Evolutionary conservation across 2,113 vertebrate genomes (phyloP).

Genomic region (Xiphias gladius): DNA sequence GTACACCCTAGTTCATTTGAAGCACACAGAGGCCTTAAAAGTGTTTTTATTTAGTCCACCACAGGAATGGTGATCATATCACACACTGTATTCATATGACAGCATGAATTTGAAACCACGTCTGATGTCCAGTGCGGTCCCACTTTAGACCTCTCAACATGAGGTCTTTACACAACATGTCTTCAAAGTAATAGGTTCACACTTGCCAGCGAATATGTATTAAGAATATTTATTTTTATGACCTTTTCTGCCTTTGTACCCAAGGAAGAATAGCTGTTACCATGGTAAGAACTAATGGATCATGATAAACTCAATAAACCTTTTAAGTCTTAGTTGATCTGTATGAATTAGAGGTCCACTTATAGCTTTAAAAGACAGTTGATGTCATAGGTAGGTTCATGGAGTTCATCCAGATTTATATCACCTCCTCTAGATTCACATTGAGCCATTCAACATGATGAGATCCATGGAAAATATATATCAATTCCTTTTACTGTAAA

Average conservation of each 20-base stretch:
- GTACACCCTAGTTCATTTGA: neutral
- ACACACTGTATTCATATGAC: neutral
- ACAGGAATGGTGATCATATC: neutral
- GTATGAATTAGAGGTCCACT: slow-evolving; percentile 25
- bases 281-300: slow-evolving; percentile 52
- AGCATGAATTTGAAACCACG: neutral
- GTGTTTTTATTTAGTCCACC: neutral
- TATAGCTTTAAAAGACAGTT: slow-evolving; percentile 2
- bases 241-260: slow-evolving; percentile 26
- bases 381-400: neutral
- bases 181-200: slow-evolving; percentile 21
- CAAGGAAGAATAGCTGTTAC: slow-evolving; percentile 27
- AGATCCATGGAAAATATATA: neutral
- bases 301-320: slow-evolving; percentile 39
- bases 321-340: slow-evolving; percentile 24
- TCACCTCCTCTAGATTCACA: neutral
- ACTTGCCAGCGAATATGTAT: slow-evolving; percentile 3
- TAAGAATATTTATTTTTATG: slow-evolving; percentile 33
- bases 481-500: neutral
- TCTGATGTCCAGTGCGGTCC: neutral
- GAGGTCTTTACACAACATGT: neutral
- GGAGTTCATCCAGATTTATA: neutral
- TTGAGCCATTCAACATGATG: neutral
- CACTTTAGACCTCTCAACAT: neutral
- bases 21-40: neutral